Evolutionary conservation across 2,888 invertebrate genomes (phyloP).

Genomic region (Amblyteles armatorius): DNA sequence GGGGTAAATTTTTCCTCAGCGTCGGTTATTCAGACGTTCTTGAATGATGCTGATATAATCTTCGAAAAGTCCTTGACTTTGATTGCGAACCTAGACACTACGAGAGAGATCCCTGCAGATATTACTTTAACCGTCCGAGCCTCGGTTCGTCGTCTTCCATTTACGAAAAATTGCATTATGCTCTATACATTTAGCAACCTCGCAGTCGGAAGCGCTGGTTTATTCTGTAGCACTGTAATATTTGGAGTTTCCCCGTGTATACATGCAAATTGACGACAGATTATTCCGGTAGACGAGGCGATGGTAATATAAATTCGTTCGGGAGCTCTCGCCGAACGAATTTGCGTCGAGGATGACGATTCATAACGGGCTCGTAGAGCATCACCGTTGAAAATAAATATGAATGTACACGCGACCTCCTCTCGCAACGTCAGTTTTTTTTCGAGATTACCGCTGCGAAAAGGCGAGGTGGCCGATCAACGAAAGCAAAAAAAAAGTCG

Average conservation of each 20-base stretch:
- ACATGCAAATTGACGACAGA: constrained; percentile 9
- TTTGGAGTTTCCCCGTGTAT: not conserved
- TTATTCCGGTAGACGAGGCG: constrained; percentile 17
- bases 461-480: not conserved
- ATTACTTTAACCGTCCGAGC: not conserved
- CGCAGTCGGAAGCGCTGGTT: not conserved
- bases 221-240: not conserved
- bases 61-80: not conserved
- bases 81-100: not conserved
- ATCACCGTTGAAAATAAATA: not conserved
- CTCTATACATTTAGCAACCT: not conserved
- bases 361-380: not conserved
- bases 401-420: not conserved
- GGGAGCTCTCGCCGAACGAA: not conserved
- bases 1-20: not conserved
- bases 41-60: not conserved
- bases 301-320: constrained; percentile 12
- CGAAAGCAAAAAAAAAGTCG: not conserved
- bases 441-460: constrained; percentile 12
- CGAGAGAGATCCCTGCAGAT: not conserved
- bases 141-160: not conserved
- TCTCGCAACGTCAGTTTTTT: not conserved
- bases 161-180: not conserved
- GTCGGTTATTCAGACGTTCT: not conserved
- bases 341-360: not conserved